These are phyloP conservation scores for Mythimna loreyi DNA, from an alignment of 2,888 invertebrate species.

Conservation along the genomic window DNA sequence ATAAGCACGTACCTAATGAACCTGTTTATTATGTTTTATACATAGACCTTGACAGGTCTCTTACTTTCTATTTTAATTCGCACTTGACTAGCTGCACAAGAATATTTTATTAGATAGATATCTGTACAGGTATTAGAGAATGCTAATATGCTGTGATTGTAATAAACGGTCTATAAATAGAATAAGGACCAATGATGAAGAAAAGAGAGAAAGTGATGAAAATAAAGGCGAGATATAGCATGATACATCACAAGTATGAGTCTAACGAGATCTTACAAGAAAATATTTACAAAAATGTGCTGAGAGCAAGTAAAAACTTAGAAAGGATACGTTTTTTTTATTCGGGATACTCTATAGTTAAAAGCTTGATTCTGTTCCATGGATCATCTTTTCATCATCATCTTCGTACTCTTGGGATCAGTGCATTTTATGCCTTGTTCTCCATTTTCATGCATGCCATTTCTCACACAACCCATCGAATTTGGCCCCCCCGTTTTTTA, in stretches of 20 bases:
- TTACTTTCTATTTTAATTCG: constrained; percentile 58
- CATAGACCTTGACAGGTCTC: constrained; percentile 52
- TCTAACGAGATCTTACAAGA: background rate
- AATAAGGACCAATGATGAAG: background rate
- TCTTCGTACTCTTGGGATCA: background rate
- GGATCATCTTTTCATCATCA: background rate
- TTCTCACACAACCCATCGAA: too few relatives aligned
- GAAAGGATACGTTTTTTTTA: background rate
- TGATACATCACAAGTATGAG: background rate
- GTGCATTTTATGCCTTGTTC: background rate
- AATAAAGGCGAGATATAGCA: background rate
- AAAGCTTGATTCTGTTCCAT: background rate
- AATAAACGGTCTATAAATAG: background rate
- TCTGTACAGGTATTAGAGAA: constrained; percentile 3
- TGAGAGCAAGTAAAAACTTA: background rate
- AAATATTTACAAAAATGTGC: background rate
- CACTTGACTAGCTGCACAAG: constrained; percentile 45
- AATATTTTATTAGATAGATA: constrained; percentile 21
- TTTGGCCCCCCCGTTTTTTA: too few relatives aligned
- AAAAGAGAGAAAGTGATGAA: background rate
- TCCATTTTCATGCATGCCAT: background rate
- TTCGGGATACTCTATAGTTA: background rate
- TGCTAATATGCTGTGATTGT: background rate
- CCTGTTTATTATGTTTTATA: constrained; percentile 31
- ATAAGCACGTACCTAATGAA: constrained; percentile 10